Conservation (phyloP, 2,113 vertebrate genomes). For the Rynchops niger region DNA sequence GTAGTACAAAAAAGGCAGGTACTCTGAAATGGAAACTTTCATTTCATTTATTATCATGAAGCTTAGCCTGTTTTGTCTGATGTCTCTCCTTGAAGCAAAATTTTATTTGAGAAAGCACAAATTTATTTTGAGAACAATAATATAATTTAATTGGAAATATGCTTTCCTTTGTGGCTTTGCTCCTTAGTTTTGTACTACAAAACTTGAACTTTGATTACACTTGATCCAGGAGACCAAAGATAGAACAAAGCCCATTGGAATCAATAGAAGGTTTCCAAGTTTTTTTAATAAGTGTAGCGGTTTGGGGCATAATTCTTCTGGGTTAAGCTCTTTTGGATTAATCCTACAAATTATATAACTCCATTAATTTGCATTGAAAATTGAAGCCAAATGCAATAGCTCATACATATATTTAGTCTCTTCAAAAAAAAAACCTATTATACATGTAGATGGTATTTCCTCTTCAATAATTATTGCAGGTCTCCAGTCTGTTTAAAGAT, state of each 20-base stretch:
- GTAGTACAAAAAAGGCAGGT: background rate
- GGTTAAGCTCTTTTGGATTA: background rate
- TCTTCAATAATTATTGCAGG: constrained; percentile 73
- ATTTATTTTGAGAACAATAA: background rate
- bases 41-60: background rate
- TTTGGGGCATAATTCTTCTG: background rate
- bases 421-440: background rate
- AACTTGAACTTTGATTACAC: background rate
- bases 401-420: background rate
- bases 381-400: background rate
- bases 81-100: background rate
- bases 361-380: background rate
- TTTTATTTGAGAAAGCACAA: background rate
- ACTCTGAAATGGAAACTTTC: background rate
- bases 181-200: background rate
- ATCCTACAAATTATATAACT: background rate
- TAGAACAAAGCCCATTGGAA: background rate
- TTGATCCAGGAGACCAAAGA: background rate
- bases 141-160: background rate
- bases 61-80: background rate
- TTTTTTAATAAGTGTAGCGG: background rate
- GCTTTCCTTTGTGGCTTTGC: background rate
- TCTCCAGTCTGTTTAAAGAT: constrained; percentile 97
- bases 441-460: background rate
- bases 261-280: background rate